These are phyloP conservation scores for human (Homo sapiens) DNA, from an alignment of 2,113 vertebrate species.

Conservation along the genomic window GRCh38 chrX:14254501-14255000, in stretches of 20 bases:
- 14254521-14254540: neutral
- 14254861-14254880: neutral
- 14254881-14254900: slow-evolving; percentile 16
- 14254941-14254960: neutral
- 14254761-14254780: neutral
- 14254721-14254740: neutral
- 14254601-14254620: slow-evolving; percentile 18
- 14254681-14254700: slow-evolving; percentile 37
- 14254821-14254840: neutral
- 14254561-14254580: neutral
- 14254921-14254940: neutral
- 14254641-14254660: neutral
- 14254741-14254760: slow-evolving; percentile 13
- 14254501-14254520: neutral
- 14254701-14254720: slow-evolving; percentile 27
- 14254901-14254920: neutral
- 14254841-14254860: slow-evolving; percentile 9
- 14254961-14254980: neutral
- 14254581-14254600: neutral
- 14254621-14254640: neutral
- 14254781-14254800: neutral
- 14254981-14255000: neutral
- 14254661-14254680: slow-evolving; percentile 5
- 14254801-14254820: neutral
- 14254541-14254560: slow-evolving; percentile 13